Conservation (phyloP, 2,888 invertebrate species). For the Melanargia galathea region DNA sequence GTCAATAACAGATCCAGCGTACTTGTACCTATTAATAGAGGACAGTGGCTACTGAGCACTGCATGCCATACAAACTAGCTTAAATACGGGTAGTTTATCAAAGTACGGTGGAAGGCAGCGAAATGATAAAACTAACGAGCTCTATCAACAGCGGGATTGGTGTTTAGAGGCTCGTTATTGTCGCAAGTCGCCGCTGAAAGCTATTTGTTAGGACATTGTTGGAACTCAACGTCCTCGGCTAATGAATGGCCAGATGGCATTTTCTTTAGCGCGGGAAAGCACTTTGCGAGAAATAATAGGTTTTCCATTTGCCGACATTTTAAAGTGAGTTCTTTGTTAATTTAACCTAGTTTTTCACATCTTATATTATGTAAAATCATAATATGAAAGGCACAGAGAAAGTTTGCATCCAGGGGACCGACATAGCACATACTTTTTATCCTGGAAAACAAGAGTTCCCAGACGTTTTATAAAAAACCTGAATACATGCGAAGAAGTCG, state of each 20-base stretch:
- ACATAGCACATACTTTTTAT: too few species aligned
- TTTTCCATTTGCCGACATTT: slow-evolving; percentile 8
- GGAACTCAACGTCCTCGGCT: slow-evolving; percentile 22
- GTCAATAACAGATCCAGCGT: too few species aligned
- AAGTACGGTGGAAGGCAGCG: slow-evolving; percentile 21
- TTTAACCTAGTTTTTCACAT: neutral
- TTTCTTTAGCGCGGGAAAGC: slow-evolving; percentile 15
- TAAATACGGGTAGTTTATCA: too few species aligned
- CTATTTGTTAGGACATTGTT: slow-evolving; percentile 29
- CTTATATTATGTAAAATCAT: neutral
- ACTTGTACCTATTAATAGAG: too few species aligned
- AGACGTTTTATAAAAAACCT: too few species aligned
- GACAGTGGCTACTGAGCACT: too few species aligned
- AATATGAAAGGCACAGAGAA: too few species aligned
- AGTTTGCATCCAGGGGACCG: too few species aligned
- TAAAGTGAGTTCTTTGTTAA: slow-evolving; percentile 3
- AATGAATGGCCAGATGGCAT: slow-evolving; percentile 17
- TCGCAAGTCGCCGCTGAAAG: slow-evolving; percentile 29
- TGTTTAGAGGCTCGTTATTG: slow-evolving; percentile 29
- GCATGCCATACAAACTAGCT: too few species aligned
- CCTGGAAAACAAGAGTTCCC: too few species aligned
- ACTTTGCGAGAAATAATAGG: slow-evolving; percentile 17
- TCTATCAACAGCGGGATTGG: slow-evolving; percentile 35
- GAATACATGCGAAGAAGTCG: too few species aligned
- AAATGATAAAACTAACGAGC: slow-evolving; percentile 37